These are phyloP conservation scores for Agrochola lychnidis DNA, from an alignment of 2,888 invertebrate species.

Conservation along the genomic window DNA sequence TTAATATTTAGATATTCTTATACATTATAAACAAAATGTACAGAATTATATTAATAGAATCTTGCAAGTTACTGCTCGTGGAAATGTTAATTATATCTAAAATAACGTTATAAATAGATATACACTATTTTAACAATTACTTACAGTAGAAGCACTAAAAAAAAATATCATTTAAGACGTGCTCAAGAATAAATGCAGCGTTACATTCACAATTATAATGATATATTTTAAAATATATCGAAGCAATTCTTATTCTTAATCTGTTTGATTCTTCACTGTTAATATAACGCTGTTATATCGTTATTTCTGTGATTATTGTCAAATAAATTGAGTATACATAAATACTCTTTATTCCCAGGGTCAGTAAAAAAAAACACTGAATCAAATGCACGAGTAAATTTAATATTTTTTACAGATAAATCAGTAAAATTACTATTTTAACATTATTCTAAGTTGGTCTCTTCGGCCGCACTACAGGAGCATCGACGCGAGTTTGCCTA, in stretches of 20 bases:
- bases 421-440: conserved; percentile 52
- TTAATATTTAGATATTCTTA: too few species aligned
- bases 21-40: too few species aligned
- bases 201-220: conserved; percentile 49
- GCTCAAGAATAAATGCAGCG: conserved; percentile 53
- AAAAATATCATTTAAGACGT: conserved; percentile 51
- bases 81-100: conserved; percentile 53
- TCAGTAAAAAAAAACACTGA: conserved; percentile 50
- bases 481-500: too few species aligned
- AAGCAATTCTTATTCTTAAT: conserved; percentile 54
- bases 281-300: conserved; percentile 54
- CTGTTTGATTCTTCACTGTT: conserved; percentile 50
- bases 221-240: conserved; percentile 48
- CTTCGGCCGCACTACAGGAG: too few species aligned
- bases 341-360: conserved; percentile 50
- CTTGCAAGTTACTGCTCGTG: conserved; percentile 49
- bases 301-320: conserved; percentile 51
- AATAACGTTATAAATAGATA: conserved; percentile 49
- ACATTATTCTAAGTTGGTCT: conserved; percentile 13
- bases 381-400: conserved; percentile 49
- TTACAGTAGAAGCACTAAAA: conserved; percentile 42
- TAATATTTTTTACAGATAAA: conserved; percentile 47
- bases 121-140: conserved; percentile 48
- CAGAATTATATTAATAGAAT: conserved; percentile 28
- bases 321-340: conserved; percentile 50